phyloP scores from a whole-genome alignment of 2,888 invertebrate species.

The Drosophila anceps region DNA sequence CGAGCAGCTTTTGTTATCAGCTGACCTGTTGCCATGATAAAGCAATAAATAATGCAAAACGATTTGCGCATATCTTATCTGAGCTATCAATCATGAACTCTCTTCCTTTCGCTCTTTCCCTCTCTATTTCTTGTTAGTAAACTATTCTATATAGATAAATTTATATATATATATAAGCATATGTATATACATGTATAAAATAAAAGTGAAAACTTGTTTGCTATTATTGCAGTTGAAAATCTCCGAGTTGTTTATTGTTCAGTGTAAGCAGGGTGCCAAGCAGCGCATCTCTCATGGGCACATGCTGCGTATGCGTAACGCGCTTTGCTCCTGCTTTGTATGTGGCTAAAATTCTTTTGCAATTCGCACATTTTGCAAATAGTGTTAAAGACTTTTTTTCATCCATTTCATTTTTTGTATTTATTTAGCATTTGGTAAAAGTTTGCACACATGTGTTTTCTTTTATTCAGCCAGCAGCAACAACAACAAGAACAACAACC shows the following conservation, averaged over 20 bases:
- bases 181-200: not conserved
- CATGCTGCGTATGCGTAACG: slow-evolving; percentile 70
- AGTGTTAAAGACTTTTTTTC: slow-evolving; percentile 20
- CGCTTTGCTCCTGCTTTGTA: slow-evolving; percentile 4
- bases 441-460: slow-evolving; percentile 78
- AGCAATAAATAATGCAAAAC: slow-evolving; percentile 52
- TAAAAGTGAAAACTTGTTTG: slow-evolving; percentile 58
- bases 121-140: not conserved
- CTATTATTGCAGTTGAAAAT: slow-evolving; percentile 43
- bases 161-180: not conserved
- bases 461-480: slow-evolving; percentile 49
- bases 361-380: slow-evolving; percentile 20
- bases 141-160: not conserved
- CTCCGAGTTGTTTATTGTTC: slow-evolving; percentile 45
- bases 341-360: not conserved
- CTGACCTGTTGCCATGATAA: slow-evolving; percentile 45
- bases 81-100: slow-evolving; percentile 64
- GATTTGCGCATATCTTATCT: slow-evolving; percentile 65
- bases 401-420: slow-evolving; percentile 9
- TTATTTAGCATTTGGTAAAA: slow-evolving; percentile 48
- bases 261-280: slow-evolving; percentile 15
- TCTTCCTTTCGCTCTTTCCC: not conserved
- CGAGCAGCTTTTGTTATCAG: slow-evolving; percentile 36
- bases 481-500: slow-evolving; percentile 32
- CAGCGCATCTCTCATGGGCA: slow-evolving; percentile 12